Evolutionary conservation across 1,140 invertebrate species (phyloP).

Genomic region (Lineus longissimus): DNA sequence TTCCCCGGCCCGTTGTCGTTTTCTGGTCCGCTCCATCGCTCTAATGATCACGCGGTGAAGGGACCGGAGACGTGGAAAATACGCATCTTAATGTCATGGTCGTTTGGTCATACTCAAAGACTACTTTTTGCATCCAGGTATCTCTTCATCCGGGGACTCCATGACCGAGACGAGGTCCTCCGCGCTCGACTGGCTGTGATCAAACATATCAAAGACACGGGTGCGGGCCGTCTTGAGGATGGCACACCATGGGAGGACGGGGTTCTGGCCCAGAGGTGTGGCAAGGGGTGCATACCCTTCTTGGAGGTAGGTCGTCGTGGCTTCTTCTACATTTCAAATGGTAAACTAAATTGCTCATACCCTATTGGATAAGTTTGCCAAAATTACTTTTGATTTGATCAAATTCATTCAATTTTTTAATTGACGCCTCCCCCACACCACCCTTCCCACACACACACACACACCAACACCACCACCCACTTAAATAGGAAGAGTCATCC

Average conservation of each 20-base stretch:
- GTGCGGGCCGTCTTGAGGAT: conserved; percentile 24
- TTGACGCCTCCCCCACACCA: too few relatives aligned
- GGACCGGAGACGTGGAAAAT: background rate
- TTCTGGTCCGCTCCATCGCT: too few relatives aligned
- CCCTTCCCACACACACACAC: too few relatives aligned
- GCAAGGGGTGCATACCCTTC: conserved; percentile 38
- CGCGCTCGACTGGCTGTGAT: conserved; percentile 33
- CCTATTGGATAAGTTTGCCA: too few relatives aligned
- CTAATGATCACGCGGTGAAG: background rate
- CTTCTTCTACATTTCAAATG: background rate
- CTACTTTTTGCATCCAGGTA: too few relatives aligned
- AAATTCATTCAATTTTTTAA: background rate
- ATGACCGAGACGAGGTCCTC: conserved; percentile 34
- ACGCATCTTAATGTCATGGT: background rate
- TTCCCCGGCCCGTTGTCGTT: too few relatives aligned
- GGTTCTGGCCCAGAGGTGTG: conserved; percentile 34
- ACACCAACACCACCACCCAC: too few relatives aligned
- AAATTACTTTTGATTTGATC: too few relatives aligned
- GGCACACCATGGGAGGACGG: conserved; percentile 24
- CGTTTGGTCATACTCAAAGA: background rate
- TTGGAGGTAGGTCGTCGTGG: conserved; percentile 32
- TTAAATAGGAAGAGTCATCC: too few relatives aligned
- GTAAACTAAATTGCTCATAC: too few relatives aligned
- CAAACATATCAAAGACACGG: conserved; percentile 24
- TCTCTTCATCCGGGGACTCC: conserved; percentile 35